Evolutionary conservation across 53 echinoderm and acorn worm species (phyloP).

Genomic region (Paracentrotus lividus): DNA sequence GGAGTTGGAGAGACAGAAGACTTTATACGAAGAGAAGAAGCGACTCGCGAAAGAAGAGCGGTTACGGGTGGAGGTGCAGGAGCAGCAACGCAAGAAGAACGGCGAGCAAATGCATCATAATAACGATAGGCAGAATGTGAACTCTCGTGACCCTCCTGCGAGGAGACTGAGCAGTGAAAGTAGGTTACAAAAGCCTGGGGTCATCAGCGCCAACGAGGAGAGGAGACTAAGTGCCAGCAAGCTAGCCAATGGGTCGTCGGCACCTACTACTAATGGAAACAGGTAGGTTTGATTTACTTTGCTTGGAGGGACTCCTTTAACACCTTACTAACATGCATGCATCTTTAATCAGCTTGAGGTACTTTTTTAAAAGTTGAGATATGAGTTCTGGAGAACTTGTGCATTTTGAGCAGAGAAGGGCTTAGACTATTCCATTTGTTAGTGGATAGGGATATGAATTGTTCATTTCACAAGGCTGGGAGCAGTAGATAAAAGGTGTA

Average conservation of each 20-base stretch:
- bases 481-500: too few relatives aligned
- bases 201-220: constrained; percentile 39
- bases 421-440: neutral
- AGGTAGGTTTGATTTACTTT: constrained; percentile 44
- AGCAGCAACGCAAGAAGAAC: constrained; percentile 71
- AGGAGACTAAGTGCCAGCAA: constrained; percentile 36
- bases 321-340: constrained; percentile 9
- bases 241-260: constrained; percentile 63
- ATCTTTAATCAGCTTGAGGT: neutral
- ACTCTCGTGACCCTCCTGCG: neutral
- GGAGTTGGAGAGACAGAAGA: constrained; percentile 91
- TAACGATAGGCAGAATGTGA: neutral
- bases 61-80: constrained; percentile 76
- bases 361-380: neutral
- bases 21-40: constrained; percentile 92
- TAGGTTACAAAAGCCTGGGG: constrained; percentile 58
- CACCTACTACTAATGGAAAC: constrained; percentile 59
- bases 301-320: neutral
- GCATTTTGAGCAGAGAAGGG: constrained; percentile 1
- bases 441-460: too few relatives aligned
- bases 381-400: constrained; percentile 14
- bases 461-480: too few relatives aligned
- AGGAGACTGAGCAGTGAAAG: constrained; percentile 58
- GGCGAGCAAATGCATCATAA: constrained; percentile 13
- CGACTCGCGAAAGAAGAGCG: constrained; percentile 83